Evolutionary conservation across 2,888 invertebrate species (phyloP).

Genomic region (Dicycla oo): DNA sequence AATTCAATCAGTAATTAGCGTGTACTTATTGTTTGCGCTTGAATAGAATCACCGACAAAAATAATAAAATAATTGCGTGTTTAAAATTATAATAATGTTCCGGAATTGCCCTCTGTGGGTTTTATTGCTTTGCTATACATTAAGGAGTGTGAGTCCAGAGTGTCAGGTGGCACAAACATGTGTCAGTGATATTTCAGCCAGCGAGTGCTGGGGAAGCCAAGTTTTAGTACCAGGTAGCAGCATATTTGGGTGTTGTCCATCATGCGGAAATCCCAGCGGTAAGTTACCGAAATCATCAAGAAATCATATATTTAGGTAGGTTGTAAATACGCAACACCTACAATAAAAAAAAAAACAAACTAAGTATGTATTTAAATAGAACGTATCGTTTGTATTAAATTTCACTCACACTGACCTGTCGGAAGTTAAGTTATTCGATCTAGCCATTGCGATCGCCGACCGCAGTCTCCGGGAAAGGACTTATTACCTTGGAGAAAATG

Average conservation of each 20-base stretch:
- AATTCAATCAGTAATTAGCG: slow-evolving; percentile 71
- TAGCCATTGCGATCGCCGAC: slow-evolving; percentile 68
- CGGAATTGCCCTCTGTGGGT: slow-evolving; percentile 53
- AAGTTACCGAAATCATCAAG: slow-evolving; percentile 11
- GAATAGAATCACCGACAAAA: slow-evolving; percentile 54
- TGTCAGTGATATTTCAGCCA: slow-evolving; percentile 78
- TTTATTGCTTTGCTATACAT: slow-evolving; percentile 56
- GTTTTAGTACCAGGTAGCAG: slow-evolving; percentile 73
- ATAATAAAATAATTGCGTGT: slow-evolving; percentile 33
- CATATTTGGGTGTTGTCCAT: slow-evolving; percentile 86
- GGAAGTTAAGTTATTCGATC: slow-evolving; percentile 70
- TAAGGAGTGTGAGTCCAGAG: slow-evolving; percentile 65
- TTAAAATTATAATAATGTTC: slow-evolving; percentile 48
- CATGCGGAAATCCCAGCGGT: slow-evolving; percentile 72
- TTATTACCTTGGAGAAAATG: slow-evolving; percentile 75
- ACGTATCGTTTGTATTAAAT: slow-evolving; percentile 60
- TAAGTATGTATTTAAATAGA: slow-evolving; percentile 25
- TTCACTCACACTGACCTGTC: slow-evolving; percentile 66
- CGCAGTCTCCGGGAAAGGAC: slow-evolving; percentile 75
- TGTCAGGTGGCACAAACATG: slow-evolving; percentile 80
- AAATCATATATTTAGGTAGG: neutral
- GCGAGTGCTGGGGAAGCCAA: slow-evolving; percentile 73
- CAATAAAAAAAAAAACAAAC: neutral
- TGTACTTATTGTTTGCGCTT: slow-evolving; percentile 69
- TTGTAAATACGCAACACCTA: neutral